Percentiles rank a stretch among this genome's conserved stretches.
These are phyloP conservation scores for Chrysogorgia sp. DNA, from an alignment of 92 coral and sea anemone genomes.

Conservation along the genomic window DNA sequence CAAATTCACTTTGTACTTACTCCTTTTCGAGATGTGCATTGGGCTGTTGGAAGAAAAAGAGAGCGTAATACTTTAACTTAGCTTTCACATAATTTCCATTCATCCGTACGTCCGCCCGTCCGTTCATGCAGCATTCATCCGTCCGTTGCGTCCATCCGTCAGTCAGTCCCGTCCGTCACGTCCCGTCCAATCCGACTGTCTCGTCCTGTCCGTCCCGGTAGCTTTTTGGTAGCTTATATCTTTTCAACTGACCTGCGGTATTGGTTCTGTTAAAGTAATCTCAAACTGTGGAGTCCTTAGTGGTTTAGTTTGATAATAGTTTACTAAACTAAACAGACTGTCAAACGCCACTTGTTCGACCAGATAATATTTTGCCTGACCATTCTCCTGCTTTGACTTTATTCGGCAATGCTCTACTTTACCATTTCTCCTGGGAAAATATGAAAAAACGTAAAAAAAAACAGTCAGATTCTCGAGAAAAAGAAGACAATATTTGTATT, in stretches of 20 bases:
- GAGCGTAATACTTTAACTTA: not conserved
- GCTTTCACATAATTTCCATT: not conserved
- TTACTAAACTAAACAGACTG: conserved; percentile 90
- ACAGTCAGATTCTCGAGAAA: too few species aligned
- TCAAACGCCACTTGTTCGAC: conserved; percentile 99
- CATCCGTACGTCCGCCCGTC: not conserved
- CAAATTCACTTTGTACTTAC: conserved; percentile 59
- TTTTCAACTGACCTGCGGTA: conserved; percentile 93
- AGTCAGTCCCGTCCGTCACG: too few species aligned
- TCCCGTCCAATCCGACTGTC: too few species aligned
- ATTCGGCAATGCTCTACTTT: conserved; percentile 94
- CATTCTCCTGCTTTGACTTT: conserved; percentile 95
- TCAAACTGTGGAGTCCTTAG: conserved; percentile 89
- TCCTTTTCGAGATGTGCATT: conserved; percentile 97
- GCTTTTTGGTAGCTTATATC: too few species aligned
- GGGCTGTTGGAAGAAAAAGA: conserved; percentile 65
- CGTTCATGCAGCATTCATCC: too few species aligned
- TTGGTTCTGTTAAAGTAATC: conserved; percentile 89
- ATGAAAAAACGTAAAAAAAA: not conserved
- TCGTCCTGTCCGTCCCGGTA: too few species aligned
- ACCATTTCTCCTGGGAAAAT: conserved; percentile 71
- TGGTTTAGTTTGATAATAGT: conserved; percentile 79
- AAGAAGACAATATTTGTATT: not conserved
- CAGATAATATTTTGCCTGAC: conserved; percentile 94
- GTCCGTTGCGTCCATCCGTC: too few species aligned